phyloP scores from a whole-genome alignment of 2,888 invertebrate genomes.

The Ramazzottius varieornatus region DNA sequence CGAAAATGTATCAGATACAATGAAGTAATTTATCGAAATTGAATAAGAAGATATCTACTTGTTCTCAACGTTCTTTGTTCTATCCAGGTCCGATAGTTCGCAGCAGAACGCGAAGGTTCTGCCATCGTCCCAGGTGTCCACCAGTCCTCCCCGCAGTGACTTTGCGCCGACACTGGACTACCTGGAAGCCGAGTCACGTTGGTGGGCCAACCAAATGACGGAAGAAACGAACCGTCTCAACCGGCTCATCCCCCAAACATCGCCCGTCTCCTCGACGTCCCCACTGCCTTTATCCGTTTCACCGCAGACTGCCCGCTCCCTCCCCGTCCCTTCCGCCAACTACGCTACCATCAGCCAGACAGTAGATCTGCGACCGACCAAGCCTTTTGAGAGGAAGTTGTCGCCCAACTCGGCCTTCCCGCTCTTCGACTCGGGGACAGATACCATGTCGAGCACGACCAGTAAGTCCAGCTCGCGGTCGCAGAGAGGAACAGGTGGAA shows the following conservation, averaged over 20 bases:
- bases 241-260: not conserved
- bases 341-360: not conserved
- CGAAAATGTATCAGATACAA: too few species aligned
- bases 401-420: not conserved
- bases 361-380: not conserved
- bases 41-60: too few species aligned
- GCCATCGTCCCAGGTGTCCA: too few species aligned
- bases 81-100: too few species aligned
- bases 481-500: not conserved
- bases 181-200: not conserved
- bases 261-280: too few species aligned
- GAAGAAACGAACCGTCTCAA: not conserved
- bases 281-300: not conserved
- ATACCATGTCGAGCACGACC: not conserved
- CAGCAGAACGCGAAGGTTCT: too few species aligned
- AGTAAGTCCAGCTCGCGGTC: not conserved
- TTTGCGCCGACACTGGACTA: not conserved
- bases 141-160: too few species aligned
- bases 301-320: not conserved
- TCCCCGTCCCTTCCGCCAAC: not conserved
- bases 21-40: too few species aligned
- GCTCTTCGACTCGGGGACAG: not conserved
- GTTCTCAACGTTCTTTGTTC: too few species aligned
- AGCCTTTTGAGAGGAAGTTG: not conserved
- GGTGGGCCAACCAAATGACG: not conserved